These are phyloP conservation scores for Halocynthia roretzi DNA, from an alignment of 23 tunicate species.

Conservation along the genomic window DNA sequence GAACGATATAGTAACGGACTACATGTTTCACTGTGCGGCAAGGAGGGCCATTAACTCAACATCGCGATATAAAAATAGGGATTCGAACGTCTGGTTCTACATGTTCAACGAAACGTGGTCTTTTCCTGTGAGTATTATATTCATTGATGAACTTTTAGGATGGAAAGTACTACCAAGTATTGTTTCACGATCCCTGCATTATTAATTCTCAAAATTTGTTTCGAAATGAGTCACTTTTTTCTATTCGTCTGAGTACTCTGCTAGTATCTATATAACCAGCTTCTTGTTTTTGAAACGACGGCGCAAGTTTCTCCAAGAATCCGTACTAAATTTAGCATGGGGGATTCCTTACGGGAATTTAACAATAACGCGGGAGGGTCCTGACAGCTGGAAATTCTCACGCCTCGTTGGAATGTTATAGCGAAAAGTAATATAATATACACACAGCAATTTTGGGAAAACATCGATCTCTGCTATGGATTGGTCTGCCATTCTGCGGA, in stretches of 20 bases:
- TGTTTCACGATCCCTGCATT: too few relatives aligned
- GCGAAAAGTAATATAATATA: neutral
- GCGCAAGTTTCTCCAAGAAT: neutral
- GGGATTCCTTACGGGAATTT: neutral
- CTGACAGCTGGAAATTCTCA: neutral
- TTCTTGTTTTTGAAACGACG: too few relatives aligned
- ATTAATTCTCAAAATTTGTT: too few relatives aligned
- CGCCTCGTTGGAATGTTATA: neutral
- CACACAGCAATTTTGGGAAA: conserved; percentile 56
- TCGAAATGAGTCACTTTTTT: too few relatives aligned
- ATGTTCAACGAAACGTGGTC: conserved; percentile 70
- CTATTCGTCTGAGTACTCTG: too few relatives aligned
- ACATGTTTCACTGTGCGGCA: conserved; percentile 57
- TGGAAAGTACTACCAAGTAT: too few relatives aligned
- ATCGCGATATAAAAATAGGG: neutral
- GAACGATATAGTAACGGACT: conserved; percentile 61
- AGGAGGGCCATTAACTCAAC: conserved; percentile 27
- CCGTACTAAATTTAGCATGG: neutral
- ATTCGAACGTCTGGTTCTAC: conserved; percentile 52
- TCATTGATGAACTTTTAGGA: too few relatives aligned
- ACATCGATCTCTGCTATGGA: conserved; percentile 39
- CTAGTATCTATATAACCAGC: too few relatives aligned
- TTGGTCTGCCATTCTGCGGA: conserved; percentile 71
- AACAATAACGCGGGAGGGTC: neutral
- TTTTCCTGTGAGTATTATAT: conserved; percentile 38